Evolutionary conservation across 2,888 invertebrate genomes (phyloP).

Genomic region (Metallyticus violacea): DNA sequence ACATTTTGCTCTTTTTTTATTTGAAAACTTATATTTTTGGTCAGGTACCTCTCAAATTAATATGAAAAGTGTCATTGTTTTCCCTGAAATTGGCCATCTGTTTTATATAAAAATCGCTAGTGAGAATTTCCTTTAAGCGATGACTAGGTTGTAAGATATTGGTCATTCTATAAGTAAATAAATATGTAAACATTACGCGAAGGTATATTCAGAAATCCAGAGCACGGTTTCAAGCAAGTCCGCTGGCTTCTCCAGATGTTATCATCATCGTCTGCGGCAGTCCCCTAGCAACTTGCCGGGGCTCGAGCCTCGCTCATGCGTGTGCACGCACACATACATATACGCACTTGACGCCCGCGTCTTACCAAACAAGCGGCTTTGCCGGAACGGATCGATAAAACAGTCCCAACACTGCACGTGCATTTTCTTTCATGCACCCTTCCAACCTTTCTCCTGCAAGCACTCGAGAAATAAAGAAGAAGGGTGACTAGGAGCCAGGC

Average conservation of each 20-base stretch:
- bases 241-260: not conserved
- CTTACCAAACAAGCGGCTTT: not conserved
- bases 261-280: not conserved
- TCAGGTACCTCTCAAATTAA: too few relatives aligned
- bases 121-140: too few relatives aligned
- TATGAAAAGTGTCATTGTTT: too few relatives aligned
- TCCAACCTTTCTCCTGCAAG: not conserved
- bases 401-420: not conserved
- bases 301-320: not conserved
- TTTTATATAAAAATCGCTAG: too few relatives aligned
- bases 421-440: not conserved
- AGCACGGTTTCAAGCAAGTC: not conserved
- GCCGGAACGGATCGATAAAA: not conserved
- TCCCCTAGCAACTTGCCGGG: not conserved
- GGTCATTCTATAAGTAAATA: not conserved
- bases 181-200: not conserved
- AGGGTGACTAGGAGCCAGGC: not conserved
- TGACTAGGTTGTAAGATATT: not conserved
- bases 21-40: too few relatives aligned
- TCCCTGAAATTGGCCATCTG: too few relatives aligned
- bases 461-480: constrained; percentile 2
- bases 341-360: not conserved
- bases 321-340: not conserved
- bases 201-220: not conserved
- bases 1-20: too few relatives aligned